Percentiles rank a stretch among this genome's conserved stretches.
Evolutionary conservation across 2,888 invertebrate genomes (phyloP).

Genomic region (Yponomeuta malinellus): DNA sequence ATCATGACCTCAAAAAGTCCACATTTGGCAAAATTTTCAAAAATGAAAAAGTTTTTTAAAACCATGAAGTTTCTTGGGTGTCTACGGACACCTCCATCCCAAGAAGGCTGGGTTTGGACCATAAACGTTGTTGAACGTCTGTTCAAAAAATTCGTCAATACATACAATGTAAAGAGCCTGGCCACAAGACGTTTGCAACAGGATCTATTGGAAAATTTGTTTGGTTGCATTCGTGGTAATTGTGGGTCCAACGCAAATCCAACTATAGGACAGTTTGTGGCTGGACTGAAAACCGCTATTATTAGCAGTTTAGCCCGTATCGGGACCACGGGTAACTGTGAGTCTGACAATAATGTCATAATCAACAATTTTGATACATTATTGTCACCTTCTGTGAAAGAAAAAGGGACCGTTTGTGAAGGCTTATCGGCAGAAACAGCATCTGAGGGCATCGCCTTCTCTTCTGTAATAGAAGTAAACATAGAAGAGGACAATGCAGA

Average conservation of each 20-base stretch:
- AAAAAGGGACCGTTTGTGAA: background rate
- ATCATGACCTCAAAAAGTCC: background rate
- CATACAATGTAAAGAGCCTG: constrained; percentile 22
- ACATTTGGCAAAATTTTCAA: background rate
- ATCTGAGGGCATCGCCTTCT: too few relatives aligned
- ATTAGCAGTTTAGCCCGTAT: constrained; percentile 18
- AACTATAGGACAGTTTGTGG: constrained; percentile 25
- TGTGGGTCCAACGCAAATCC: constrained; percentile 28
- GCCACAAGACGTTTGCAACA: constrained; percentile 20
- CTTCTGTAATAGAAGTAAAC: background rate
- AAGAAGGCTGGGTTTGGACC: constrained; percentile 10
- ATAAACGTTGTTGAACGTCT: constrained; percentile 10
- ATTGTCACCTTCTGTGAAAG: background rate
- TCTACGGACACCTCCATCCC: constrained; percentile 4
- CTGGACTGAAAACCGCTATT: constrained; percentile 24
- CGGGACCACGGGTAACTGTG: constrained; percentile 21
- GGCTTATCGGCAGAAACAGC: too few relatives aligned
- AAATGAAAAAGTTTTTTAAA: background rate
- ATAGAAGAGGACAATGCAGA: background rate
- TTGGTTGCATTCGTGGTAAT: constrained; percentile 21
- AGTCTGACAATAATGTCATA: constrained; percentile 19
- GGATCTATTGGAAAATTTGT: constrained; percentile 27
- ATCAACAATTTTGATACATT: constrained; percentile 15
- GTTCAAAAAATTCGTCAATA: constrained; percentile 17
- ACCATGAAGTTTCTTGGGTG: background rate